These are phyloP conservation scores for Abrostola tripartita DNA, from an alignment of 2,888 invertebrate species.

Conservation along the genomic window DNA sequence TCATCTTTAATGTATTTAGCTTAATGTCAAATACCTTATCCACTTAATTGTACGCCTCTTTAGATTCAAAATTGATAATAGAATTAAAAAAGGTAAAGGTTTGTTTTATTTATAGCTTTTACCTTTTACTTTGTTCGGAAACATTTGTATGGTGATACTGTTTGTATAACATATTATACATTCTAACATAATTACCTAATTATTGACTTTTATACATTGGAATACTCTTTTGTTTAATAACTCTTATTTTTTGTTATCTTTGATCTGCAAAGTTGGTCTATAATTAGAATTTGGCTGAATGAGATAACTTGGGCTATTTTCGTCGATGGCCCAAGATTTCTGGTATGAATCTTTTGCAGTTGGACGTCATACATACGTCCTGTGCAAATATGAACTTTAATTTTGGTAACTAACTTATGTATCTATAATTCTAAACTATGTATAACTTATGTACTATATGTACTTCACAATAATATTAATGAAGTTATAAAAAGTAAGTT, in stretches of 20 bases:
- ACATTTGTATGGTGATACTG: too few species aligned
- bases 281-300: conserved; percentile 19
- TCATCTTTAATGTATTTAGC: neutral
- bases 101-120: too few species aligned
- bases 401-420: too few species aligned
- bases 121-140: too few species aligned
- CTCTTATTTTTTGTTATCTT: conserved; percentile 9
- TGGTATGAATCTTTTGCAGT: conserved; percentile 36
- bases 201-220: neutral
- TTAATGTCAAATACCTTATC: neutral
- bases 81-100: too few species aligned
- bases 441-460: too few species aligned
- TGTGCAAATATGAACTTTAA: neutral
- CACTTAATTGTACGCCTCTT: neutral
- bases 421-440: too few species aligned
- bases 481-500: too few species aligned
- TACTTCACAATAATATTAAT: too few species aligned
- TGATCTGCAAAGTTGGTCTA: conserved; percentile 12
- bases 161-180: too few species aligned
- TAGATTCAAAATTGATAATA: neutral
- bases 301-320: conserved; percentile 42
- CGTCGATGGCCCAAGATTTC: conserved; percentile 40
- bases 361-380: conserved; percentile 26
- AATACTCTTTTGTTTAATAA: conserved; percentile 6
- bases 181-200: too few species aligned